phyloP scores from a whole-genome alignment of 2,797 vertebrate species.

The Saguinus oedipus region DNA sequence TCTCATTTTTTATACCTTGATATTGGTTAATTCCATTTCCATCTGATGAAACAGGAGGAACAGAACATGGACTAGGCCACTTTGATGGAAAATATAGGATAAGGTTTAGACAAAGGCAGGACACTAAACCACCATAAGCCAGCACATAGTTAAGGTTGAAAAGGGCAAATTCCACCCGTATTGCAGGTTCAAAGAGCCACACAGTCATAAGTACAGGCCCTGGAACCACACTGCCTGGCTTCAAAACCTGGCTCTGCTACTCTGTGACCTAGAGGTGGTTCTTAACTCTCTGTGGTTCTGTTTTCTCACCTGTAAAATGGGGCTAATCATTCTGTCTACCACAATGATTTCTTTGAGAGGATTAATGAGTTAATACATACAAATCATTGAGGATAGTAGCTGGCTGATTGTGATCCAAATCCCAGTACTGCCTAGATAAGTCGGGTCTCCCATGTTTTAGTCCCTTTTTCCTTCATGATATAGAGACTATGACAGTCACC shows the following conservation, averaged over 20 bases:
- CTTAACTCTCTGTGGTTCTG: not conserved
- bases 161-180: too few relatives aligned
- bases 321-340: too few relatives aligned
- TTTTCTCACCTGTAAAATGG: not conserved
- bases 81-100: not conserved
- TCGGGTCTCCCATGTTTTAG: not conserved
- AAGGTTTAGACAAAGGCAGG: not conserved
- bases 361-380: not conserved
- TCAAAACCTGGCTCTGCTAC: not conserved
- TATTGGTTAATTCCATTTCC: not conserved
- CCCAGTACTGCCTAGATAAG: not conserved
- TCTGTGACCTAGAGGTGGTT: not conserved
- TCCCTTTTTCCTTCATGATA: not conserved
- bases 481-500: not conserved
- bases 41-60: not conserved
- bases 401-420: not conserved
- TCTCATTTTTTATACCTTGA: not conserved
- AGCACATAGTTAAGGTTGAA: not conserved
- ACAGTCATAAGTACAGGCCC: fast-evolving
- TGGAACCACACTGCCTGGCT: not conserved
- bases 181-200: not conserved
- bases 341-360: not conserved
- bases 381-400: not conserved
- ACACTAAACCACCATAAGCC: not conserved
- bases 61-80: not conserved